Conservation (phyloP, 2,113 vertebrate species). For the Rhineura floridana region DNA sequence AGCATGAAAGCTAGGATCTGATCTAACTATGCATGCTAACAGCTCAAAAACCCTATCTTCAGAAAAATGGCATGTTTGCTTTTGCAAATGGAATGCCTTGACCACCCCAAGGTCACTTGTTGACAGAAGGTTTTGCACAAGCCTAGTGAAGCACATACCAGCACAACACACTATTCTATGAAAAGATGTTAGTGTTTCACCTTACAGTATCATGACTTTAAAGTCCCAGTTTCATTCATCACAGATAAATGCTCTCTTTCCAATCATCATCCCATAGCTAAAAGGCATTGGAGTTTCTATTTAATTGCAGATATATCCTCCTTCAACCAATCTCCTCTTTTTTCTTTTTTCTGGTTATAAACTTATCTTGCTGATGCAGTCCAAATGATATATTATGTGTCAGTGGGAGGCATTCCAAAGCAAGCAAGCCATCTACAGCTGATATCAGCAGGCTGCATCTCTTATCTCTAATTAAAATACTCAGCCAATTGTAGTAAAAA, state of each 20-base stretch:
- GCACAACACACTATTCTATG: no score
- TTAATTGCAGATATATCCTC: slow-evolving; percentile 12
- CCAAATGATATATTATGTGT: fast-evolving
- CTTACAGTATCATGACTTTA: not conserved
- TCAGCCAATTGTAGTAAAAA: not conserved
- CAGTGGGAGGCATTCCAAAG: not conserved
- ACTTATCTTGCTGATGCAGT: not conserved
- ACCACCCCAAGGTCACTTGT: no score
- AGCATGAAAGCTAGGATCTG: not conserved
- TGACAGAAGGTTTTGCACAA: no score
- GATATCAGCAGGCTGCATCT: not conserved
- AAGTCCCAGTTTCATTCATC: not conserved
- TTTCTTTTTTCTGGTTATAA: not conserved
- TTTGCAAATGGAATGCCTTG: no score
- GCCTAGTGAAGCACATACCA: no score
- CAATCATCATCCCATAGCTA: not conserved
- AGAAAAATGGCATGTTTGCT: no score
- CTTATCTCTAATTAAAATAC: not conserved
- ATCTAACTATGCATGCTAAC: no score
- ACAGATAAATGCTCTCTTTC: not conserved
- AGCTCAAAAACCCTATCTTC: no score
- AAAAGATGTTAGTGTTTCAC: not conserved
- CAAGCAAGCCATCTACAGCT: not conserved
- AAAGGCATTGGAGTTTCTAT: not conserved
- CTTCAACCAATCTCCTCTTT: not conserved